Evolutionary conservation across 2,888 invertebrate genomes (phyloP).

Genomic region (Epistrophe eligans): DNA sequence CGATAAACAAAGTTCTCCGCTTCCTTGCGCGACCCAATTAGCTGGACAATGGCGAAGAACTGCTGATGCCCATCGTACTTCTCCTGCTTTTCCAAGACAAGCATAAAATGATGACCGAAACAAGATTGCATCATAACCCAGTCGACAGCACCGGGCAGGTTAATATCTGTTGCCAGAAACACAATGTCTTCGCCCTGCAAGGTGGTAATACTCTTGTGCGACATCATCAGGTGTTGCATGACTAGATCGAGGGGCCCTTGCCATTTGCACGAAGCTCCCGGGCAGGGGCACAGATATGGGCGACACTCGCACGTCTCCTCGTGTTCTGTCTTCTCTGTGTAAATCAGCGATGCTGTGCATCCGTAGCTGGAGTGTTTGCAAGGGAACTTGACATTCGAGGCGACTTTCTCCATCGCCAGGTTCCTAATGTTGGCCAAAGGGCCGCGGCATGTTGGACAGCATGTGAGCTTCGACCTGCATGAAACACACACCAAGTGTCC

Average conservation of each 20-base stretch:
- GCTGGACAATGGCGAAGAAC: constrained; percentile 99
- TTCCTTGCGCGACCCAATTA: constrained; percentile 99
- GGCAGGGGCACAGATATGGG: constrained; percentile 99
- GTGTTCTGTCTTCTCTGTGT: constrained; percentile 99
- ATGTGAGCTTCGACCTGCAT: constrained; percentile 97
- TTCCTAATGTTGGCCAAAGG: constrained; percentile 98
- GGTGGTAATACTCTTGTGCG: constrained; percentile 99
- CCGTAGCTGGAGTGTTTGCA: constrained; percentile 99
- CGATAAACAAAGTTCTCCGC: constrained; percentile 99
- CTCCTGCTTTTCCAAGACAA: constrained; percentile 99
- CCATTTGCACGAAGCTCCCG: constrained; percentile 99
- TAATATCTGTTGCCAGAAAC: constrained; percentile 99
- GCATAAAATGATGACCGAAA: constrained; percentile 99
- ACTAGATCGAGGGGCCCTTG: constrained; percentile 98
- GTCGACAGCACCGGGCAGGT: constrained; percentile 99
- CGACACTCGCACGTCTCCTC: constrained; percentile 99
- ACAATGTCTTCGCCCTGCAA: constrained; percentile 99
- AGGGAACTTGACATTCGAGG: constrained; percentile 98
- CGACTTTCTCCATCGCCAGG: constrained; percentile 99
- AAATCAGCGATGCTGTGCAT: constrained; percentile 94
- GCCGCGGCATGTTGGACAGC: constrained; percentile 99
- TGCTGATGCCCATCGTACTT: constrained; percentile 98
- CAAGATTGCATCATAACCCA: constrained; percentile 99
- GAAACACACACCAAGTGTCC: constrained; percentile 99
- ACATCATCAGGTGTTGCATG: constrained; percentile 98